Conservation (phyloP, 2,888 invertebrate genomes). For the Lathronympha strigana region DNA sequence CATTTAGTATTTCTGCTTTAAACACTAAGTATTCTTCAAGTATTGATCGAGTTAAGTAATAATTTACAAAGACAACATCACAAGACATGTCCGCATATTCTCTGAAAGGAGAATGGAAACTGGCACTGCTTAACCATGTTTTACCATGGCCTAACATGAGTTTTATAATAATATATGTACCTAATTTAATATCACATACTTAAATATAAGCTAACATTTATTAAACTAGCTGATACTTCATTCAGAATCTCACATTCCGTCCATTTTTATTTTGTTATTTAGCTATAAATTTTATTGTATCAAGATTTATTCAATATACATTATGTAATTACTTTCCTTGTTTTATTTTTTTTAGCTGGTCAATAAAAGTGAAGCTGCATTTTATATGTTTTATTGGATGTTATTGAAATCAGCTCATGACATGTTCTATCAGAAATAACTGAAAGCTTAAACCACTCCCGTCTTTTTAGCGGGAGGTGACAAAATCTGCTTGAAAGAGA, state of each 20-base stretch:
- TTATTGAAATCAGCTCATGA: constrained; percentile 14
- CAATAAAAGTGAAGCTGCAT: constrained; percentile 13
- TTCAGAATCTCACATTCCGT: constrained; percentile 82
- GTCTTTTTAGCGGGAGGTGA: no score
- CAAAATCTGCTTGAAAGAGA: no score
- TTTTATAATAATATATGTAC: constrained; percentile 32
- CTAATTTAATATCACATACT: constrained; percentile 39
- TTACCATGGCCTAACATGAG: constrained; percentile 12
- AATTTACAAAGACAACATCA: constrained; percentile 42
- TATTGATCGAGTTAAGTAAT: constrained; percentile 14
- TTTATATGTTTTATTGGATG: constrained; percentile 19
- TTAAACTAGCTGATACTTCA: constrained; percentile 60
- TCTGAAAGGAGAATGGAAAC: neutral
- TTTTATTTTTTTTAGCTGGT: constrained; percentile 53
- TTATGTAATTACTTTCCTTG: constrained; percentile 65
- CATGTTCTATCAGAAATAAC: neutral
- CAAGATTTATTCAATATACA: constrained; percentile 74
- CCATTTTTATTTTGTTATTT: constrained; percentile 79
- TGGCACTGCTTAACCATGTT: neutral
- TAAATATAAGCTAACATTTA: constrained; percentile 45
- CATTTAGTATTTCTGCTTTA: constrained; percentile 36
- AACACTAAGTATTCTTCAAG: constrained; percentile 1
- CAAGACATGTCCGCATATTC: constrained; percentile 36
- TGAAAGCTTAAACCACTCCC: no score
- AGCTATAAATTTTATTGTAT: constrained; percentile 79